These are phyloP conservation scores for Ahaetulla prasina DNA, from an alignment of 2,113 vertebrate species.

Conservation along the genomic window DNA sequence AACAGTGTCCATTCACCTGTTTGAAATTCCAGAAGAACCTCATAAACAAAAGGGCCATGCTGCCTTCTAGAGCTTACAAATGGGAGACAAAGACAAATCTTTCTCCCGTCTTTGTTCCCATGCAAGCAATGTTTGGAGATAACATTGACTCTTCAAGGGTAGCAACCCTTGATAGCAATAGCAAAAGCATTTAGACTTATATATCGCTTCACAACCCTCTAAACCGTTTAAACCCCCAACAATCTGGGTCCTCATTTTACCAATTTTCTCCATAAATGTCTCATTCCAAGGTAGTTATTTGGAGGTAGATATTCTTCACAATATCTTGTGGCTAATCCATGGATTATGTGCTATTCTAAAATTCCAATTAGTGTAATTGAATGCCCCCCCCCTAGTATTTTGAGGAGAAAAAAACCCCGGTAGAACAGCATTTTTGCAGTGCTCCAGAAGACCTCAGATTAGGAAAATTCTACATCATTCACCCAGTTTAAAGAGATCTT, in stretches of 20 bases:
- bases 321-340: neutral
- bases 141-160: neutral
- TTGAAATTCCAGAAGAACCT: neutral
- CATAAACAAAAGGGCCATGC: neutral
- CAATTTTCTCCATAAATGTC: neutral
- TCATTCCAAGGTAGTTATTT: neutral
- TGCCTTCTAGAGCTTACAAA: neutral
- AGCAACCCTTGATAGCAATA: neutral
- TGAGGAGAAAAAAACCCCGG: neutral
- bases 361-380: neutral
- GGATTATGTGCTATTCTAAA: neutral
- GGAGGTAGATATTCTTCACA: neutral
- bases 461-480: neutral
- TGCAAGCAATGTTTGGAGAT: neutral
- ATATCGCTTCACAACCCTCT: too few species aligned
- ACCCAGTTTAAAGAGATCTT: neutral
- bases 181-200: too few species aligned
- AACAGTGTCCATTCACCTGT: neutral
- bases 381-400: neutral
- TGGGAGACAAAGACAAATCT: neutral
- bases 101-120: neutral
- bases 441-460: neutral
- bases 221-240: too few species aligned
- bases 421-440: neutral
- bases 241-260: too few species aligned